Evolutionary conservation across 2,797 vertebrate genomes (phyloP), one percentile per base, ranked within the genome.

Genomic region (Enteromius afrohamiltoni): DNA sequence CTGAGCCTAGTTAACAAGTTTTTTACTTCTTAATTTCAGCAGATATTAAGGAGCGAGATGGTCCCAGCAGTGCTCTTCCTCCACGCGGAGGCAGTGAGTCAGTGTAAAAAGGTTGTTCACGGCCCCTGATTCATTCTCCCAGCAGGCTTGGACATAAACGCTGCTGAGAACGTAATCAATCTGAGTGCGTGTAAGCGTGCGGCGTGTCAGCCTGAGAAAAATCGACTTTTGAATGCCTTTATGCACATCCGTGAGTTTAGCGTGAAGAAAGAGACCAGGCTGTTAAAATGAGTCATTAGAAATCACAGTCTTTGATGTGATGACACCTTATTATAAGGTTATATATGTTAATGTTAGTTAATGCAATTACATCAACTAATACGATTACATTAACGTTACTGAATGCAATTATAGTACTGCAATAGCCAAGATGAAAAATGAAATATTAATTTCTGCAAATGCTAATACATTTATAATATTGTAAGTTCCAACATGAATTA

Each of bases 101-200:
- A 69, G 85, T 86, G 85, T 80, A 45, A 91, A 90, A 91, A 87
- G 77, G 87, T 88, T 87, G 78, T 87, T 77, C 87, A 71, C 80
- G 84, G 64, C 77, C 82, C 67, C 73, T 91, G 83, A 93, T 91
- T 91, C 85, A 90, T 89, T 87, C 83, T 89, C 75, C 87, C 71
- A 51, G 64, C 74, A 84, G 83, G 68, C 74, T 69, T 87, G 79
- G 83, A 90, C 85, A 87, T 85, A 85, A 90, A 89, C 83, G 67
- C 88, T 88, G 76, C 16, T 89, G 88, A 90, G 86, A 80, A 68
- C 40, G 77, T 82, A 82, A 90, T 92, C 88, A 85, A 89, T 92
- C 89, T 90, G 82, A 73, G 89, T 29, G 58, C 23, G 77, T 78
- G 76, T 81, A 60, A 70, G 77, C 55, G 62, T 82, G 45, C 68